These are phyloP conservation scores for Eulemur macaco DNA, from an alignment of 2,113 vertebrate genomes.

Conservation along the genomic window DNA sequence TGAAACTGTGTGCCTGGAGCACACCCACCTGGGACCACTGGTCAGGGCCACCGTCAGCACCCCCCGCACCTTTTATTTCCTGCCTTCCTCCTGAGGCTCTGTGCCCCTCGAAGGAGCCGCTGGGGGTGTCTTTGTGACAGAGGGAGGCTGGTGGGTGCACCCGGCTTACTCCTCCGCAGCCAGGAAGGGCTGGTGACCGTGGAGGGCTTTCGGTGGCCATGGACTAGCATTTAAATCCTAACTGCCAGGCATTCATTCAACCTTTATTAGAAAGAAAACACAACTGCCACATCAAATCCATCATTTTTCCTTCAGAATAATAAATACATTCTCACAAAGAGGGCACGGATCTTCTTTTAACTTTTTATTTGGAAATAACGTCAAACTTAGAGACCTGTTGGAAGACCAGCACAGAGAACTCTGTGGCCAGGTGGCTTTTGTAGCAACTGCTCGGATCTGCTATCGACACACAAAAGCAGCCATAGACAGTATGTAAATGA, in stretches of 20 bases:
- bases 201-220: not conserved
- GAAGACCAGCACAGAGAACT: not conserved
- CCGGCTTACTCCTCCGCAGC: not conserved
- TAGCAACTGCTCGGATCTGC: not conserved
- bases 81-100: not conserved
- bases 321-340: not conserved
- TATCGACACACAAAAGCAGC: not conserved
- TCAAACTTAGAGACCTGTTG: not conserved
- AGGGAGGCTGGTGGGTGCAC: not conserved
- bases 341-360: not conserved
- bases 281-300: not conserved
- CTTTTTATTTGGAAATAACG: not conserved
- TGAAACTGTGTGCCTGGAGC: not conserved
- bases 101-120: not conserved
- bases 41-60: not conserved
- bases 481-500: not conserved
- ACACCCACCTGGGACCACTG: rapidly evolving
- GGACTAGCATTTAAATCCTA: not conserved
- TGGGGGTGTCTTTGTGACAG: not conserved
- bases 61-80: not conserved
- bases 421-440: not conserved
- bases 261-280: not conserved
- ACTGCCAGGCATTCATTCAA: not conserved
- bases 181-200: no score
- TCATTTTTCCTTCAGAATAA: not conserved